Conservation (phyloP, 2,797 vertebrate species). For the Serranus cabrilla region DNA sequence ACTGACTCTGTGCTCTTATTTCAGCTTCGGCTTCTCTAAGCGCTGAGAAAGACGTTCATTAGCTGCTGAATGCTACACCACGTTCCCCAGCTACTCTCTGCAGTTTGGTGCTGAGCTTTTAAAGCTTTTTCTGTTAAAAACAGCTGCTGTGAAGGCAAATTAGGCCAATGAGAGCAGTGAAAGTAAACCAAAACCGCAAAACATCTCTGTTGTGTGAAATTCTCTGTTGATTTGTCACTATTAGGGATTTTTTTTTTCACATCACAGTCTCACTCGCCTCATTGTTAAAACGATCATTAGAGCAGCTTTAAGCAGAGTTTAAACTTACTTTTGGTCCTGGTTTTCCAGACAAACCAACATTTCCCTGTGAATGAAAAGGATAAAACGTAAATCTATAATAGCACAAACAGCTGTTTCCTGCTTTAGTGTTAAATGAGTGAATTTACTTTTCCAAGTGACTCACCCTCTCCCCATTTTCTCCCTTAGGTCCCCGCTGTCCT, state of each 20-base stretch:
- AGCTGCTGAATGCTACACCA: too few relatives aligned
- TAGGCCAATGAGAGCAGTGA: background rate
- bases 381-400: background rate
- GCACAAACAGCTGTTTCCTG: background rate
- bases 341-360: slow-evolving; percentile 93
- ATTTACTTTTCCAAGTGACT: slow-evolving; percentile 61
- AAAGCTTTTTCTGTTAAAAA: background rate
- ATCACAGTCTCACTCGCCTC: background rate
- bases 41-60: too few relatives aligned
- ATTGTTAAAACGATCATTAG: background rate
- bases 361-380: slow-evolving; percentile 84
- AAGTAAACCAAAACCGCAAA: background rate
- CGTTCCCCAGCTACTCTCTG: too few relatives aligned
- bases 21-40: too few relatives aligned
- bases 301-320: background rate
- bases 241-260: background rate
- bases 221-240: background rate
- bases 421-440: background rate
- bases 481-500: slow-evolving; percentile 90
- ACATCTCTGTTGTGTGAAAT: background rate
- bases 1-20: too few relatives aligned
- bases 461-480: slow-evolving; percentile 92
- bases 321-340: slow-evolving; percentile 89
- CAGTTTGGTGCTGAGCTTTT: background rate
- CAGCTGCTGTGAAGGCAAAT: slow-evolving; percentile 12